Conservation (phyloP, 2,888 invertebrate genomes). For the Clepsis dumicolana region DNA sequence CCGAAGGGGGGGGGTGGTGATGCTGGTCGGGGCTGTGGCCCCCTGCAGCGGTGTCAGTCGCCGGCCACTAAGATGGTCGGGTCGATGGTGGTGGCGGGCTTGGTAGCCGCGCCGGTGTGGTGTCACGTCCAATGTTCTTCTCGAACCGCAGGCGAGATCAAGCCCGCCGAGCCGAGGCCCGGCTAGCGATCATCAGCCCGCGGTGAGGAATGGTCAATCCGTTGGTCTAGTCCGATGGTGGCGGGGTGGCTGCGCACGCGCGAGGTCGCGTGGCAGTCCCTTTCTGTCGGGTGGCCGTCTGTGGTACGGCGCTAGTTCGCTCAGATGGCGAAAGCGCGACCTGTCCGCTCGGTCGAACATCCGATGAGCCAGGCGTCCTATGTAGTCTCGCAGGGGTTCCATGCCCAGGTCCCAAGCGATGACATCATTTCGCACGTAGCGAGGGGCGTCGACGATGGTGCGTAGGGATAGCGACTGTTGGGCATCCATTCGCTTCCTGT, state of each 20-base stretch:
- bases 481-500: conserved; percentile 10
- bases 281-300: not conserved
- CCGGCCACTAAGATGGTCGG: too few species aligned
- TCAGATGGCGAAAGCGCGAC: not conserved
- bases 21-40: not conserved
- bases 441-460: conserved; percentile 8
- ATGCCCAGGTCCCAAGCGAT: not conserved
- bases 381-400: not conserved
- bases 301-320: not conserved
- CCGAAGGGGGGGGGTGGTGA: not conserved
- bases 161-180: too few species aligned
- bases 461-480: conserved; percentile 14
- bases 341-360: conserved; percentile 3
- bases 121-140: too few species aligned
- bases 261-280: conserved; percentile 2
- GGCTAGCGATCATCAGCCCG: not conserved
- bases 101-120: too few species aligned
- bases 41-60: not conserved
- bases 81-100: too few species aligned
- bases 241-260: not conserved
- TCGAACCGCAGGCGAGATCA: too few species aligned
- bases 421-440: conserved; percentile 11
- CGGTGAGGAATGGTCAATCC: too few species aligned
- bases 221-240: not conserved
- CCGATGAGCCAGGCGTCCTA: not conserved